Base-by-base conservation (phyloP, 2,113 vertebrate genomes). In the Tychaedon coryphoeus region DNA sequence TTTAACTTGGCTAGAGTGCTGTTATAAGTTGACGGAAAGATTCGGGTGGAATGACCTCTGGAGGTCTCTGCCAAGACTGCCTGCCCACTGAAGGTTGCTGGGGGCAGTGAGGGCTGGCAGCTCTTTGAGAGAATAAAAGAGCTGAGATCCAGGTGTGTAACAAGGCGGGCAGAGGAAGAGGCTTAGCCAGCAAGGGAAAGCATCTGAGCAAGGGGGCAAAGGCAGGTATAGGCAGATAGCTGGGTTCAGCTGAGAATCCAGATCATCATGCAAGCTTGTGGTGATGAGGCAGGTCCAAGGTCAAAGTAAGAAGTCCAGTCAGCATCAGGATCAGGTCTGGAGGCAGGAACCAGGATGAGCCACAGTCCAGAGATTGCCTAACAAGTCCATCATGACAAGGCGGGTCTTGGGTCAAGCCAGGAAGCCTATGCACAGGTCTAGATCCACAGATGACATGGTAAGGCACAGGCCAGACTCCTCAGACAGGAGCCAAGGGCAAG, bases 251-350 rank as follows among this genome's bases (percentile, higher is more conserved):
- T 45, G 45, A 73, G 40, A 69, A 75, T 54, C 25, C 28, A 65
- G 45, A 29, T 31, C 2, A 6, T 34, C 58, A 87, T 31, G 40
- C 26, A 29, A 75, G 47, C 31, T 36, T 40, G 7, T 17, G 74
- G 33, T 88, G 74, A 94, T 7, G 17, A 85, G 50, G 74, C 66
- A 88, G 47, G 71, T 62, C 92, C 82, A 86, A 90, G 36, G 92
- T 90, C 70, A 51, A 80, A 56, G 12, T 34, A 56, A 47, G 42
- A 79, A 42, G 28, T 12, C 58, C 48, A 48, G 51, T 67, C 77
- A 82, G 43, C 36, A 34, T 23, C 12, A 33, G 31, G 28, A 85
- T 57, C 29, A 25, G 24, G 56, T 57, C 36, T 40, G 19, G 56
- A 87, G 45, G n/a, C 24, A 45, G 25, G 10, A 74, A 60, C 8